These are phyloP conservation scores for Neopelma chrysocephalum DNA, from an alignment of 2,797 vertebrate genomes.

Conservation along the genomic window DNA sequence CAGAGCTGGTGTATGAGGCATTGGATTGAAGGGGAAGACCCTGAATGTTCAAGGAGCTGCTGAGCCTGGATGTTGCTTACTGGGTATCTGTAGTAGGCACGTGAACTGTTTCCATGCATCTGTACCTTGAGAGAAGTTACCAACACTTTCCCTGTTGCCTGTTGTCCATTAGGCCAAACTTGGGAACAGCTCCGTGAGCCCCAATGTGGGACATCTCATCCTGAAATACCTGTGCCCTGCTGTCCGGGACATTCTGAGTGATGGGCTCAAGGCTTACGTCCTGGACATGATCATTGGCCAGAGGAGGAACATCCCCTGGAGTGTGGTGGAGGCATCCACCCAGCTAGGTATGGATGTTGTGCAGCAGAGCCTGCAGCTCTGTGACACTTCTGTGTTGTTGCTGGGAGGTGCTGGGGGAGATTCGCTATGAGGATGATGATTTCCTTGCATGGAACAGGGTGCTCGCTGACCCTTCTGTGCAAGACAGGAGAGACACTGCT, in stretches of 20 bases:
- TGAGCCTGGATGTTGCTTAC: background rate
- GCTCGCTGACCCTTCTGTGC: background rate
- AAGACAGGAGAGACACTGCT: background rate
- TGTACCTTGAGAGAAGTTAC: background rate
- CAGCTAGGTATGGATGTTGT: conserved; percentile 84
- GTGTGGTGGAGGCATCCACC: conserved; percentile 92
- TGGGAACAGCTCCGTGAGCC: conserved; percentile 97
- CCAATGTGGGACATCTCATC: conserved; percentile 94
- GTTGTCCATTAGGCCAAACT: conserved; percentile 85
- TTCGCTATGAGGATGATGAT: background rate
- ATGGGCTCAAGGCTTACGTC: conserved; percentile 90
- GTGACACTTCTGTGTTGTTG: rapidly evolving
- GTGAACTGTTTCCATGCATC: background rate
- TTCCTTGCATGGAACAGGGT: background rate
- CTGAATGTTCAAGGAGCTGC: background rate
- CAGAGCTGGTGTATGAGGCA: background rate
- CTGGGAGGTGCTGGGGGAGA: background rate
- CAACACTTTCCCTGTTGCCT: background rate
- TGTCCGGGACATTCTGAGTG: conserved; percentile 86
- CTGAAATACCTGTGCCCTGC: conserved; percentile 97
- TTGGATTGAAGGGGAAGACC: background rate
- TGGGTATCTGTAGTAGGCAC: background rate
- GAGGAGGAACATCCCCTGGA: conserved; percentile 92
- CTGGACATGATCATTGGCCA: conserved; percentile 95
- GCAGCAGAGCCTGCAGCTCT: background rate